phyloP scores from a whole-genome alignment of 2,113 vertebrate species.

The Heterotilapia buettikoferi region DNA sequence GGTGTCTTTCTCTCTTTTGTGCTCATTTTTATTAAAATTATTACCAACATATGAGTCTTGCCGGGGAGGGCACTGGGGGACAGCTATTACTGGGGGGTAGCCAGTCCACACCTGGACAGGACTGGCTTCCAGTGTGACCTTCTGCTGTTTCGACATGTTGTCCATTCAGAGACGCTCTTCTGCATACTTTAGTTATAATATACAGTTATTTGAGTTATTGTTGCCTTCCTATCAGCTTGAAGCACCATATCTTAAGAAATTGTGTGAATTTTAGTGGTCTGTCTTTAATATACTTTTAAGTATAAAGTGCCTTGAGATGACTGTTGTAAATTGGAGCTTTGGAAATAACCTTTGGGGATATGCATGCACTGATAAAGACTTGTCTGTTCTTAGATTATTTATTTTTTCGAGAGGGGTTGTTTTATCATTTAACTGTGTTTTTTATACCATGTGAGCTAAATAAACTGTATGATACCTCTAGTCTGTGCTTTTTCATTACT shows the following conservation, averaged over 20 bases:
- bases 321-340: neutral
- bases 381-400: neutral
- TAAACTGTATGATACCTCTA: neutral
- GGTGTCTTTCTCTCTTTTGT: neutral
- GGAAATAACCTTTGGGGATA: neutral
- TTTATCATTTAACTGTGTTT: neutral
- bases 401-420: neutral
- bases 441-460: neutral
- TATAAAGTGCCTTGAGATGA: neutral
- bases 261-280: neutral
- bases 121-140: neutral
- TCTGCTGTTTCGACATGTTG: neutral
- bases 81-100: neutral
- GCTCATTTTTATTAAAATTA: neutral
- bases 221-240: neutral
- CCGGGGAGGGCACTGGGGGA: neutral
- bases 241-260: neutral
- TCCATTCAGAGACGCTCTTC: neutral
- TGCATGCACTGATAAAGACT: neutral
- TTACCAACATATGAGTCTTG: neutral
- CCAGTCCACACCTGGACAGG: neutral
- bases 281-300: neutral
- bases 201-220: neutral
- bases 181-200: neutral
- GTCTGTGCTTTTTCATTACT: neutral